phyloP scores from a whole-genome alignment of 2,797 vertebrate genomes.

The Enteromius radiatus region DNA sequence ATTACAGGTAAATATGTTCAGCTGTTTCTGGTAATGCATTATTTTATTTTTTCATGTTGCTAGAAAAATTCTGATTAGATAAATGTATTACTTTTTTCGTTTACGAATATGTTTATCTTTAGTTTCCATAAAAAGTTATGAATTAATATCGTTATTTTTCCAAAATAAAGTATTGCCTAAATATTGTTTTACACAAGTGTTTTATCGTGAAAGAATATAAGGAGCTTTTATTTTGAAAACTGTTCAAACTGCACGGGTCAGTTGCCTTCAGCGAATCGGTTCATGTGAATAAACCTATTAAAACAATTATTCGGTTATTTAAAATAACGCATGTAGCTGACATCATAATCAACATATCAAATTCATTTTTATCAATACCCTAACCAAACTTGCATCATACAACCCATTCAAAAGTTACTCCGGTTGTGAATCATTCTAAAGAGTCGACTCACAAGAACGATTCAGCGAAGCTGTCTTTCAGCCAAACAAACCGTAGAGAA shows the following conservation, averaged over 20 bases:
- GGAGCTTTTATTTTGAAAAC: constrained; percentile 33
- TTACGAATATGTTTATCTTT: no score
- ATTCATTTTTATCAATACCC: not conserved
- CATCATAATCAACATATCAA: not conserved
- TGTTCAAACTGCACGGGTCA: not conserved
- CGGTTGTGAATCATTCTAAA: not conserved
- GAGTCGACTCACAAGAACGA: not conserved
- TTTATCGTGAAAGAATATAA: accelerated
- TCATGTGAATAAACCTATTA: not conserved
- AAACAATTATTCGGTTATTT: not conserved
- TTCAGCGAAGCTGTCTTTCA: not conserved
- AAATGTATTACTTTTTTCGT: no score
- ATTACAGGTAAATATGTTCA: no score
- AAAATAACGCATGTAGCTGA: not conserved
- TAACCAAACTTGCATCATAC: no score
- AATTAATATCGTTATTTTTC: not conserved
- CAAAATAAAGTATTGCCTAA: not conserved
- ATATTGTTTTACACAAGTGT: no score
- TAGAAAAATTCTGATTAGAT: not conserved
- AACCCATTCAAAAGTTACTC: no score
- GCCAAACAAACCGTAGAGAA: not conserved
- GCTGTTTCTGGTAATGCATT: not conserved
- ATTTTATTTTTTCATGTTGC: no score
- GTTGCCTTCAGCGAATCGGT: not conserved
- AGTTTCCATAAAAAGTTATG: no score